Percentiles rank a stretch among this genome's conserved stretches.
Evolutionary conservation across 64 coral and sea anemone species (phyloP).

Genomic region (Stichodactyla mertensii): DNA sequence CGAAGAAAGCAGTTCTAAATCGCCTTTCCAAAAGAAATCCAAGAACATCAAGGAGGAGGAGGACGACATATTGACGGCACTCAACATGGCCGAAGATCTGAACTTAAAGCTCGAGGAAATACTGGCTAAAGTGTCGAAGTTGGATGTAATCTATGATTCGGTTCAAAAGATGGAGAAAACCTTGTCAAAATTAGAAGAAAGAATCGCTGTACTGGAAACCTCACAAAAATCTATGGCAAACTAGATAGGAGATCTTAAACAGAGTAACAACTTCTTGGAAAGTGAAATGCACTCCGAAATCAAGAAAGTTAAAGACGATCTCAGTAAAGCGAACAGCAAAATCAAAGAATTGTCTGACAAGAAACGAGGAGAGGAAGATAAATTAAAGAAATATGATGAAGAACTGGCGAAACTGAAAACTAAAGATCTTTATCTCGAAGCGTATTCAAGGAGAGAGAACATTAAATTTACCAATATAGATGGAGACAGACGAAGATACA

Average conservation of each 20-base stretch:
- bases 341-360: background rate
- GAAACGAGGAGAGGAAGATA: background rate
- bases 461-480: conserved; percentile 26
- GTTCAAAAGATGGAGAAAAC: background rate
- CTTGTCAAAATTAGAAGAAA: background rate
- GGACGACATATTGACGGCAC: background rate
- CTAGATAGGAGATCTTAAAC: conserved; percentile 15
- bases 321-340: background rate
- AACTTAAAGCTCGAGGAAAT: background rate
- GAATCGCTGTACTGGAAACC: background rate
- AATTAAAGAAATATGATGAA: background rate
- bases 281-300: background rate
- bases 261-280: background rate
- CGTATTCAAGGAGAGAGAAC: conserved; percentile 31
- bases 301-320: background rate
- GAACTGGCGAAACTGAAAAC: conserved; percentile 5
- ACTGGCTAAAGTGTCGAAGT: background rate
- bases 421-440: conserved; percentile 25
- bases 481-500: background rate
- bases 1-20: background rate
- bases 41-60: background rate
- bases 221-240: background rate
- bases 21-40: background rate
- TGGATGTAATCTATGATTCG: background rate
- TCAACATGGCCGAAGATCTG: background rate